Evolutionary conservation across 2,797 vertebrate genomes (phyloP).

Genomic region (Acipenser oxyrinchus): DNA sequence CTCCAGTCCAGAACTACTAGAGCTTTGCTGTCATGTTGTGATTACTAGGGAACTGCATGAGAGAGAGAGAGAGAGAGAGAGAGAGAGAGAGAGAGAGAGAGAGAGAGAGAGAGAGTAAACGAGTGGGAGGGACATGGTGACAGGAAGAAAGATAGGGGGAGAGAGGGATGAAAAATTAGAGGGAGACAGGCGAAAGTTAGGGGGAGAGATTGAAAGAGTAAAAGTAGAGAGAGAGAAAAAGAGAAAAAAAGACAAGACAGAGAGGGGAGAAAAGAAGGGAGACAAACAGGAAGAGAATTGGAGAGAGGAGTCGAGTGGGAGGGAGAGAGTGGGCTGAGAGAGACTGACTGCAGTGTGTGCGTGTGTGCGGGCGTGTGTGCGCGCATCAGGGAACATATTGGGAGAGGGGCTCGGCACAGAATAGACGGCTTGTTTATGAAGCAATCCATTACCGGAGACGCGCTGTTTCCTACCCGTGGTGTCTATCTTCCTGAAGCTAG

Average conservation of each 20-base stretch:
- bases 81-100: background rate
- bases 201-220: background rate
- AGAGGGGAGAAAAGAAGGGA: background rate
- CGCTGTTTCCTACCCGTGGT: too few relatives aligned
- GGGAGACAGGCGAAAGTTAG: background rate
- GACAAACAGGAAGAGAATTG: slow-evolving; percentile 11
- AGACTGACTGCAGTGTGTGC: slow-evolving; percentile 15
- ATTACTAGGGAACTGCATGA: slow-evolving; percentile 10
- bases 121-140: background rate
- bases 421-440: too few relatives aligned
- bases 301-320: background rate
- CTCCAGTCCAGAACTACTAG: too few relatives aligned
- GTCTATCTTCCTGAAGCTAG: too few relatives aligned
- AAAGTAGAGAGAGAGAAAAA: background rate
- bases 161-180: background rate
- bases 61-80: slow-evolving; percentile 14
- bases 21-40: background rate
- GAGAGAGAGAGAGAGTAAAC: slow-evolving; percentile 5
- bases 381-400: background rate
- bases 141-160: background rate
- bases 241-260: slow-evolving; percentile 2
- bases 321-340: background rate
- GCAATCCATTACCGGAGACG: too few relatives aligned
- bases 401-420: background rate
- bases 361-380: too few relatives aligned